Conservation (phyloP, 2,797 vertebrate genomes). For the Remorina albescens region DNA sequence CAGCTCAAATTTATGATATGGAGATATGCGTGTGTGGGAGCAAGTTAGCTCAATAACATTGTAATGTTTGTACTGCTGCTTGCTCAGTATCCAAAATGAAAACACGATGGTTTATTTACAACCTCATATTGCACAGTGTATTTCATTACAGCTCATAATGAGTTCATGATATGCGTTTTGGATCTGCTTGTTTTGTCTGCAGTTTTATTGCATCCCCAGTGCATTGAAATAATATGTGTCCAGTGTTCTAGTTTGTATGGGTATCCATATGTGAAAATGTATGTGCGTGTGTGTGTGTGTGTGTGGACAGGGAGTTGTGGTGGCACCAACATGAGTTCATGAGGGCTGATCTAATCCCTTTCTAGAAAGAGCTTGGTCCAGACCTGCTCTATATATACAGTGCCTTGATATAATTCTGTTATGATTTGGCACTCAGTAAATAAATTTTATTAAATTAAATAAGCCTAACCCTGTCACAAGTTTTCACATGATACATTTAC, state of each 20-base stretch:
- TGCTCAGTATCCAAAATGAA: slow-evolving; percentile 61
- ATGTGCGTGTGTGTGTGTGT: neutral
- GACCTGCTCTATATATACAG: too few species aligned
- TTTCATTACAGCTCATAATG: slow-evolving; percentile 79
- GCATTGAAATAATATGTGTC: slow-evolving; percentile 29
- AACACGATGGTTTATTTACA: slow-evolving; percentile 71
- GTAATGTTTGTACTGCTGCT: slow-evolving; percentile 56
- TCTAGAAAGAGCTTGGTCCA: too few species aligned
- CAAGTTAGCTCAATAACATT: slow-evolving; percentile 24
- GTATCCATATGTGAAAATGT: neutral
- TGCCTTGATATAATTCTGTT: too few species aligned
- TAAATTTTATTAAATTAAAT: too few species aligned
- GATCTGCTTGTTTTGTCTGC: slow-evolving; percentile 65
- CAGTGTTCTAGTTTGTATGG: slow-evolving; percentile 23
- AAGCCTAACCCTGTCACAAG: too few species aligned
- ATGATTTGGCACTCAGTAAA: too few species aligned
- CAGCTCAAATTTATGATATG: neutral
- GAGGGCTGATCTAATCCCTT: too few species aligned
- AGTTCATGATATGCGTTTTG: slow-evolving; percentile 72
- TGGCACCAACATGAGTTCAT: neutral
- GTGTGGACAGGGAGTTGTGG: neutral
- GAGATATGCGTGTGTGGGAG: slow-evolving; percentile 11
- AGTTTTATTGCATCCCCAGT: slow-evolving; percentile 64
- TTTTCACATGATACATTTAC: too few species aligned
- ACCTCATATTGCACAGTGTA: slow-evolving; percentile 62